Conservation (phyloP, 2,113 vertebrate genomes). For the Sorex fumeus region DNA sequence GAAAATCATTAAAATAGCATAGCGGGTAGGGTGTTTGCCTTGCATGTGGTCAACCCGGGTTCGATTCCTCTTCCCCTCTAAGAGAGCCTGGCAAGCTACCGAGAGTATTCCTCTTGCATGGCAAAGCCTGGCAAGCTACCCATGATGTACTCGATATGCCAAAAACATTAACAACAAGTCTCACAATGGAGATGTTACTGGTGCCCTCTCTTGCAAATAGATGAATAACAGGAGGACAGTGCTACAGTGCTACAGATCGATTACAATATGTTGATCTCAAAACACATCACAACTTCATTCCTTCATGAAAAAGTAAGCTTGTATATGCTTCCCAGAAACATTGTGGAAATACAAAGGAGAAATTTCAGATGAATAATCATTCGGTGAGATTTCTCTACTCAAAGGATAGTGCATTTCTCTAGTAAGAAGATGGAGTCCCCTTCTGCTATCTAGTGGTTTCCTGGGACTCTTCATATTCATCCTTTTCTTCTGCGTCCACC, state of each 20-base stretch:
- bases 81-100: too few relatives aligned
- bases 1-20: neutral
- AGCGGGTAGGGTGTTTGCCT: too few relatives aligned
- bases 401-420: neutral
- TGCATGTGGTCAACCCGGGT: too few relatives aligned
- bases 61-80: too few relatives aligned
- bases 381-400: neutral
- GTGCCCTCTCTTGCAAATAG: too few relatives aligned
- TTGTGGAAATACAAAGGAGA: neutral
- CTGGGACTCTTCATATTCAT: neutral
- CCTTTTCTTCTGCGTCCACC: neutral
- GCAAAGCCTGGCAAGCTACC: too few relatives aligned
- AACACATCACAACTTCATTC: neutral
- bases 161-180: too few relatives aligned
- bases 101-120: too few relatives aligned
- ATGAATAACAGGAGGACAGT: too few relatives aligned
- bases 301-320: conserved; percentile 7
- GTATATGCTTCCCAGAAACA: neutral
- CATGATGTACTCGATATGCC: too few relatives aligned
- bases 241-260: too few relatives aligned
- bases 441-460: neutral
- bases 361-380: neutral
- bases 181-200: too few relatives aligned
- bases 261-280: neutral
- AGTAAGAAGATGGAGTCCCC: neutral